Evolutionary conservation across 2,888 invertebrate species (phyloP), one percentile per base, ranked within the genome.

Genomic region (Nephrotoma appendiculata): DNA sequence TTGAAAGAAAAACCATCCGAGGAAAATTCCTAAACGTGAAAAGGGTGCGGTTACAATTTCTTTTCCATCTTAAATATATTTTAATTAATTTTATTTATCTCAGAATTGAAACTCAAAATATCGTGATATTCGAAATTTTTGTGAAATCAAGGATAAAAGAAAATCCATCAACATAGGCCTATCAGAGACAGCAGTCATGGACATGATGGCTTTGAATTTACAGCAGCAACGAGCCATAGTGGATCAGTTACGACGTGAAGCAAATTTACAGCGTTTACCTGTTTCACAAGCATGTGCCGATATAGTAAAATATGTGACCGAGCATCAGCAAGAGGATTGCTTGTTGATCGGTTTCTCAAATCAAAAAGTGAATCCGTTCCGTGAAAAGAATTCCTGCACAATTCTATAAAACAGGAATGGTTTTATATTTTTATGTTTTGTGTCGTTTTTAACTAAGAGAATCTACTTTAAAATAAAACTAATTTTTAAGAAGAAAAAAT

Each of bases 291-390:
- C 98, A n/a, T 96, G 98, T 87, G 95, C 96, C 88, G 96, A 98
- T 89, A 97, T 98, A 89, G 96, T 98, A 90, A 97, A 97, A 90
- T 98, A 95, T 90, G 96, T 98, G 88, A 94, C 95, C 83, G 98
- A 98, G 89, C 98, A 98, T 90, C 96, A 97, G 90, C 96, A 96
- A 89, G 98, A 98, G 90, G 98, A 98, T 92, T 98, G 96, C 90
- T 94, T 98, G 86, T 94, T 98, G 88, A 96, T 97, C 88, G 98
- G 98, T 48, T 98, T 98, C 92, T 96, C 97, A 88, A 97, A 96
- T 89, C 98, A 98, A 91, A 97, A 98, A 91, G 96, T 97, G 15
- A 98, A 98, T 92, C 98, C 98, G 43, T 98, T 98, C 93, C 95
- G 98, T 88, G 98, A 98, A 92, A 98, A 98, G 92, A 97, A 96